Conservation (phyloP, 2,888 invertebrate species). For the Sclerodermus sp. region DNA sequence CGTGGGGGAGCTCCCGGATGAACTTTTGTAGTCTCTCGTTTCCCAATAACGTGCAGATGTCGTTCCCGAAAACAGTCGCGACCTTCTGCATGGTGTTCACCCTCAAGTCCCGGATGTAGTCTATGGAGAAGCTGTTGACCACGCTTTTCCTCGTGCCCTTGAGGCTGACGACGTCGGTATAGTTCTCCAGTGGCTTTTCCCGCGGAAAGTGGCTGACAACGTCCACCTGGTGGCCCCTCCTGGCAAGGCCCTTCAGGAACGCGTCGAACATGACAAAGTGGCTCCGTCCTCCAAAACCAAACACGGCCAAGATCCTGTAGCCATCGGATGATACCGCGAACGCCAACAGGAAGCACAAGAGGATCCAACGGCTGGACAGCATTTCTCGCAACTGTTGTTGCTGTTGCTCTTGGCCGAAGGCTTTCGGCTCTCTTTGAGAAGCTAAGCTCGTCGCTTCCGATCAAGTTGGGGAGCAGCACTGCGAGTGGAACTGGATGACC, state of each 20-base stretch:
- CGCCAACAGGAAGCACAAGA: conserved; percentile 1
- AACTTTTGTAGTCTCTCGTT: conserved; percentile 29
- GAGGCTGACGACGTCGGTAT: conserved; percentile 48
- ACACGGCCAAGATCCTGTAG: conserved; percentile 56
- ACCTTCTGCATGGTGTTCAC: not conserved
- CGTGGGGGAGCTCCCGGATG: conserved; percentile 32
- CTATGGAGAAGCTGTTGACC: conserved; percentile 33
- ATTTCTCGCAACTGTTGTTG: too few relatives aligned
- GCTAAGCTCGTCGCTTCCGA: too few relatives aligned
- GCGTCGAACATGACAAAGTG: conserved; percentile 58
- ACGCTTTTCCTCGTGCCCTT: conserved; percentile 19
- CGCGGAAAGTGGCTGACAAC: conserved; percentile 49
- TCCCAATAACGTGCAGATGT: conserved; percentile 28
- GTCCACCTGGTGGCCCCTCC: conserved; percentile 57
- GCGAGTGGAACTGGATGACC: too few relatives aligned
- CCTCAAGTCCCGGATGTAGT: conserved; percentile 17
- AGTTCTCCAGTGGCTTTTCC: conserved; percentile 43
- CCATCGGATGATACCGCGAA: conserved; percentile 8
- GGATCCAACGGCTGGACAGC: not conserved
- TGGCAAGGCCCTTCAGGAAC: conserved; percentile 54
- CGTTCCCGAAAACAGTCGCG: conserved; percentile 18
- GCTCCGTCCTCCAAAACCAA: conserved; percentile 57
- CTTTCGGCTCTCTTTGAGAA: too few relatives aligned
- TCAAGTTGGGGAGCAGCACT: too few relatives aligned
- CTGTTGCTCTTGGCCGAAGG: too few relatives aligned